Base-by-base conservation (phyloP, 2,888 invertebrate genomes). In the Nephrotoma guestfalica region DNA sequence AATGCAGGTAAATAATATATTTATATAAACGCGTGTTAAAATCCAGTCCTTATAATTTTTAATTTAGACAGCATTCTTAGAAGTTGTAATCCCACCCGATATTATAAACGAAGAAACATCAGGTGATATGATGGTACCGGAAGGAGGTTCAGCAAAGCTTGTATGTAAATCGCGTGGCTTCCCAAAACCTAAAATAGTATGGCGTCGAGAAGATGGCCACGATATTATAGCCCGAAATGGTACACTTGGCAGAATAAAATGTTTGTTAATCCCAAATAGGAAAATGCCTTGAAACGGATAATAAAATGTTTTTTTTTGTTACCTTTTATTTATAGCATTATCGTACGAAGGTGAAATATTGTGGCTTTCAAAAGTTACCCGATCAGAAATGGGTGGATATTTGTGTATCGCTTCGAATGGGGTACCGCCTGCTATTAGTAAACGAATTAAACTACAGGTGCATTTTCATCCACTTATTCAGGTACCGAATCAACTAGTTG, bases 401-500 rank as follows among this genome's bases (percentile, higher is more conserved):
- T 93, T 97, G 89, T 97, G 97, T 92, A 96, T 97, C 91, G 97
- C 97, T 87, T 96, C 96, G 88, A 97, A 97, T 90, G 96, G 96
- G 83, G 96, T 97, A 30, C 97, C 97, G 43, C 97, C 97, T 45
- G 95, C 96, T 83, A 97, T 97, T 90, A 97, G 96, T 93, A 97
- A 97, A 92, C 93, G 97, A 91, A 96, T 97, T 94, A 96, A 96
- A 95, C 94, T 97, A 87, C 96, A 96, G 92, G 96, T 97, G 88
- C 96, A 97, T 92, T 97, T 97, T 94, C 97, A 97, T 91, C 97
- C 97, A 86, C 93, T 97, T 92, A 97, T 97, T 89, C 97, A 97
- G 94, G 97, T 97, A 89, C 97, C 97, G 89, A 97, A 97, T 93
- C 97, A 97, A 93, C 93, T 97, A 91, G 97, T 97, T 88, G 97